Conservation (phyloP, 2,113 vertebrate species). For the Pituophis catenifer region DNA sequence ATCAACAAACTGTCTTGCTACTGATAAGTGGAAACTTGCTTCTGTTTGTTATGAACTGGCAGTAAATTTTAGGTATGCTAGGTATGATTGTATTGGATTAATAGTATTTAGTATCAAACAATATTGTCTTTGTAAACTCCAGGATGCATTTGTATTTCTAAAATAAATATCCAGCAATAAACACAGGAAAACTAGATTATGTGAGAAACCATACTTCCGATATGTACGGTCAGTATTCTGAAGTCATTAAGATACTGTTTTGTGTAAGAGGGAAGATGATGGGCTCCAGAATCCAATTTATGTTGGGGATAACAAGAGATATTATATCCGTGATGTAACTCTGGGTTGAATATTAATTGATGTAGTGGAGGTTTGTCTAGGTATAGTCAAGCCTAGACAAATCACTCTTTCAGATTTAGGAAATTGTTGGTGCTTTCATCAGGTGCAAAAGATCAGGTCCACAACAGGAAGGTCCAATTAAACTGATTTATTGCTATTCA, state of each 20-base stretch:
- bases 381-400: background rate
- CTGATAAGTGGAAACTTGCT: no score
- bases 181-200: slow-evolving; percentile 13
- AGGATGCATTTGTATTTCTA: rapidly evolving
- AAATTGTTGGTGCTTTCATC: background rate
- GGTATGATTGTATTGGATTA: background rate
- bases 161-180: slow-evolving; percentile 8
- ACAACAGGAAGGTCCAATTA: no score
- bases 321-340: background rate
- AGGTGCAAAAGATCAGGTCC: no score
- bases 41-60: no score
- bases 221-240: background rate
- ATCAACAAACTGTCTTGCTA: no score
- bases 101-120: background rate
- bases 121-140: background rate
- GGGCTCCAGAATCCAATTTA: background rate
- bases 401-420: no score
- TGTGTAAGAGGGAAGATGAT: background rate
- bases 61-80: no score
- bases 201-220: background rate
- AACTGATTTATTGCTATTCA: no score
- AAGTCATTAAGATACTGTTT: background rate
- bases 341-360: background rate
- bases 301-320: background rate
- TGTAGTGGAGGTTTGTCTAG: background rate